These are phyloP conservation scores for Callorhinus ursinus DNA, from an alignment of 2,113 vertebrate genomes.

Conservation along the genomic window DNA sequence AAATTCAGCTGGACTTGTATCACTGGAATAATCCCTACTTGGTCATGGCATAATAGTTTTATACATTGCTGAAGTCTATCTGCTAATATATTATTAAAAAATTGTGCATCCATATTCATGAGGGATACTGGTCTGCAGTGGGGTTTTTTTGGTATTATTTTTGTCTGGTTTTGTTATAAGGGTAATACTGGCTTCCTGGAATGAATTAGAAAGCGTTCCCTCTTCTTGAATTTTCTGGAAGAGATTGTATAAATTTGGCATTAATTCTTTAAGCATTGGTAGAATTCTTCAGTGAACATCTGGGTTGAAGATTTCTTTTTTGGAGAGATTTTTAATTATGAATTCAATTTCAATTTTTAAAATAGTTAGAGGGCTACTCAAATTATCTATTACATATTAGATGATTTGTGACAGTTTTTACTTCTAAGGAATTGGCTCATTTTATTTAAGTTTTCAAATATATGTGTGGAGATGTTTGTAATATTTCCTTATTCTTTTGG, in stretches of 20 bases:
- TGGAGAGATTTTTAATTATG: not conserved
- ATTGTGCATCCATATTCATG: not conserved
- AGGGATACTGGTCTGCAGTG: not conserved
- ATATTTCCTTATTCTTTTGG: not conserved
- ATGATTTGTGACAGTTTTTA: not conserved
- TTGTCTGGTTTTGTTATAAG: not conserved
- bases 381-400: not conserved
- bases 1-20: not conserved
- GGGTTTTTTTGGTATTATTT: not conserved
- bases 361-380: not conserved
- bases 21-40: not conserved
- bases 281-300: not conserved
- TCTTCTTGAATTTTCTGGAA: not conserved
- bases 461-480: not conserved
- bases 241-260: not conserved
- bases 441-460: not conserved
- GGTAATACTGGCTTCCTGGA: not conserved
- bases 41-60: not conserved
- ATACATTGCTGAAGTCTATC: not conserved
- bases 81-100: not conserved
- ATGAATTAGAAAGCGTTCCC: not conserved
- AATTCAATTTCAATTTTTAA: not conserved
- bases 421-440: not conserved
- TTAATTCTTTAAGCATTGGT: not conserved
- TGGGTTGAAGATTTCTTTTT: not conserved